Evolutionary conservation across 2,113 vertebrate species (phyloP), one percentile per base, ranked within the genome.

Genomic region (Poeciliopsis retropinna): DNA sequence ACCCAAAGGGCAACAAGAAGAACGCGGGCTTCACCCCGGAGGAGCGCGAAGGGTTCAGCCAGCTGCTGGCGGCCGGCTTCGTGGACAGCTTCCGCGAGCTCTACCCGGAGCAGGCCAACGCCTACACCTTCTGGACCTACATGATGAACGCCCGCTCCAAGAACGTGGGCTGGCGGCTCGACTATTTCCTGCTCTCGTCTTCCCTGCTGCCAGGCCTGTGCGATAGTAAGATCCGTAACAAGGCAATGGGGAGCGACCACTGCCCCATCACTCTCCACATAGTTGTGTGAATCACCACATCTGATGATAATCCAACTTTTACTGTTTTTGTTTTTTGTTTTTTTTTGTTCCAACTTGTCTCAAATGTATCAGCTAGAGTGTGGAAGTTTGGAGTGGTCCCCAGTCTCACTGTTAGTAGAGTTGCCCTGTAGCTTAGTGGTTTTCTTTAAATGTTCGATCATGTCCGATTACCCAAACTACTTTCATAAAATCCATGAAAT

Each of bases 121-220:
- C 96, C 41, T 98, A 97, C 73, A 96, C 95, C 80, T 98, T 97
- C 92, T 98, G 96, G 96, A 97, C 97, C 76, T 97, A 97, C 89
- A 97, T 97, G 96, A 97, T 97, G 95, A 97, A 96, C 39, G 67
- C 95, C 19, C 93, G 96, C 13, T 70, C 90, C 12, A 97, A 97
- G 89, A 97, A 98, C 1, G 96, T 97, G 73, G 96, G 97, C 60
- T 98, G 97, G 96, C 92, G 96, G 69, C 95, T 98, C 7, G 96
- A 98, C 86, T 98, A 97, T 82, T 97, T 97, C 68, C 29, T 97
- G 79, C 81, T 98, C 80, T 98, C 97, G 0, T 74, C 89, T 0
- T 92, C 93, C 12, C 87, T 97, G 72, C 73, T 95, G 76, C 92
- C 95, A 0, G 85, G 89, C 1, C 81, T 98, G 81, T 97, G 96